Base-by-base conservation (phyloP, 2,113 vertebrate species). In the Sphyrna mokarran region DNA sequence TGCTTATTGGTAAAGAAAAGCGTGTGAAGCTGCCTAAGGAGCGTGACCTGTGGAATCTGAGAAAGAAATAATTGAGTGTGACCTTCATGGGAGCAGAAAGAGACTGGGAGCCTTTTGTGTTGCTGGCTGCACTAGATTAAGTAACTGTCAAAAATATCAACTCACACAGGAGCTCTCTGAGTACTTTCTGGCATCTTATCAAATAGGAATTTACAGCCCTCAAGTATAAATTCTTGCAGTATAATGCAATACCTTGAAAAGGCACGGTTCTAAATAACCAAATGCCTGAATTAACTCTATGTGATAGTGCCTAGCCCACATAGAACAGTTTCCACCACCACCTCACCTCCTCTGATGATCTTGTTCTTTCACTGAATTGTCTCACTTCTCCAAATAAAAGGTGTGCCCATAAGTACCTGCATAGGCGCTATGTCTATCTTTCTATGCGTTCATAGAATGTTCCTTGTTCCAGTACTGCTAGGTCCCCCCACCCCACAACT, bases 11-110 rank as follows among this genome's bases (percentile, higher is more conserved):
- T 43, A 0, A 20, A 95, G 96, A 95, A 37, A 0, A 54, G 78
- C 0, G 0, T 0, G 0, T 83, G 96, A 95, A n/a, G 29, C 58
- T 91, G 87, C 29, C 87, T 70, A 37, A 0, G 87, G 87, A 33
- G 11, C 23, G 94, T 43, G 37, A 61, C 54, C n/a, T 29, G 80
- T 22, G 22, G 61, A 54, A 63, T 40, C 80, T 5, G 68, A 72
- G 94, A 48, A 54, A 95, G 93, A 29, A 29, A 5, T 72, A 40
- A 72, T 43, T 48, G 94, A 54, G 40, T 68, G 43, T 3, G 68
- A 72, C 68, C 58, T 66, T 91, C 61, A 66, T n/a, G 7, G 63
- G 89, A 66, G 7, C 14, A 22, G 61, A 93, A 63, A 18, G 63
- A 66, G 61, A 66, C 61, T 66, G 89, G 89, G 61, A 20, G 89